Evolutionary conservation across 2,888 invertebrate genomes (phyloP).

Genomic region (Coelopa pilipes): DNA sequence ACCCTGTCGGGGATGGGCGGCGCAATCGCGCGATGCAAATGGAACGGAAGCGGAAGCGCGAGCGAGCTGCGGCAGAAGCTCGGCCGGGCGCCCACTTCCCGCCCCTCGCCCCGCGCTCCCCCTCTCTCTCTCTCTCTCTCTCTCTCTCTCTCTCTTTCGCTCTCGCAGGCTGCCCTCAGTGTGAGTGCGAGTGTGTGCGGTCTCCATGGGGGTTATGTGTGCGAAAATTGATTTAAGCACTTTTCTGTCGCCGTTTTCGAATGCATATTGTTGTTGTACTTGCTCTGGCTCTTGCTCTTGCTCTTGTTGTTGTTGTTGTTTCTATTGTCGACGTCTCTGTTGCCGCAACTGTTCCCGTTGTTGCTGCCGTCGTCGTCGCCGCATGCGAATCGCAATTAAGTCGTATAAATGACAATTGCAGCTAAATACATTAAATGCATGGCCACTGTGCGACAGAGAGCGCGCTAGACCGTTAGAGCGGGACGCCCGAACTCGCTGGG

Average conservation of each 20-base stretch:
- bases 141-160: no score
- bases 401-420: conserved; percentile 40
- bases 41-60: conserved; percentile 34
- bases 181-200: neutral
- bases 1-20: neutral
- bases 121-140: no score
- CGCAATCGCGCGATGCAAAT: conserved; percentile 24
- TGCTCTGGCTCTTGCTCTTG: conserved; percentile 1
- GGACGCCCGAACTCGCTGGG: no score
- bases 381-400: conserved; percentile 36
- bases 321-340: conserved; percentile 13
- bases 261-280: conserved; percentile 3
- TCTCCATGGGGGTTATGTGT: conserved; percentile 35
- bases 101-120: no score
- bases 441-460: conserved; percentile 24
- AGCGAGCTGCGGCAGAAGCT: conserved; percentile 32
- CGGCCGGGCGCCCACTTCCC: neutral
- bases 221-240: conserved; percentile 30
- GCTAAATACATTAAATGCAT: conserved; percentile 35
- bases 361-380: conserved; percentile 28
- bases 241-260: conserved; percentile 28
- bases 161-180: no score
- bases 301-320: conserved; percentile 24
- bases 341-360: conserved; percentile 15
- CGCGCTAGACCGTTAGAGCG: neutral